phyloP scores from a whole-genome alignment of 2,797 vertebrate genomes.

The Anguilla obscura region DNA sequence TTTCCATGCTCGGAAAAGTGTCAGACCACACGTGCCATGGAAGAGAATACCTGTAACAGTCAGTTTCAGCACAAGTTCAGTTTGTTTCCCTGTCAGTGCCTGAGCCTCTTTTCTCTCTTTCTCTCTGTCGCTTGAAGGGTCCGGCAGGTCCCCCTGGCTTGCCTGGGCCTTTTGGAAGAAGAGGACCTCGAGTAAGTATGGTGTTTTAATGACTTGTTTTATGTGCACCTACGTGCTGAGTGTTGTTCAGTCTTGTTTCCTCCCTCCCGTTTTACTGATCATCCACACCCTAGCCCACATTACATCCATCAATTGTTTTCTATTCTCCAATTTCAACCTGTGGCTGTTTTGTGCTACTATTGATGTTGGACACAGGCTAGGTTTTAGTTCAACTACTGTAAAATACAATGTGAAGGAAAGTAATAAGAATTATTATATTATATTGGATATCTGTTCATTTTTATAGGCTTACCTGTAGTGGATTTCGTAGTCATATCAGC shows the following conservation, averaged over 20 bases:
- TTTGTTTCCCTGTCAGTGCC: neutral
- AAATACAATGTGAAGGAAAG: no score
- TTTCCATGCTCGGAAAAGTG: neutral
- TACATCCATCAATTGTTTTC: neutral
- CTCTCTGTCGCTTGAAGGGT: slow-evolving; percentile 76
- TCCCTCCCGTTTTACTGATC: neutral
- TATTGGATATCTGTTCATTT: neutral
- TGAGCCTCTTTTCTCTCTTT: slow-evolving; percentile 29
- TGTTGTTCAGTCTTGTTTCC: neutral
- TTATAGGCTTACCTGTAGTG: neutral
- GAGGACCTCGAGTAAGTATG: slow-evolving; percentile 91
- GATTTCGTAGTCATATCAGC: neutral
- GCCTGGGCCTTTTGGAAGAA: slow-evolving; percentile 87
- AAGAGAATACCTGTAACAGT: neutral
- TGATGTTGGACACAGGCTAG: neutral
- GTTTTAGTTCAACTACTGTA: neutral
- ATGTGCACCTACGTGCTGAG: slow-evolving; percentile 32
- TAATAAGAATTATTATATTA: no score
- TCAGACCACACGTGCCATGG: neutral
- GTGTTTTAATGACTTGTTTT: slow-evolving; percentile 29
- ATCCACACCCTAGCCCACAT: neutral
- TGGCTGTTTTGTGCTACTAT: neutral
- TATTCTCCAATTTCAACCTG: neutral
- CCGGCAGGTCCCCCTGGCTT: slow-evolving; percentile 87
- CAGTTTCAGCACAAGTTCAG: neutral